Percentiles rank a stretch among this genome's conserved stretches.
These are phyloP conservation scores for Phocides pigmalion DNA, from an alignment of 1,140 invertebrate genomes.

Conservation along the genomic window DNA sequence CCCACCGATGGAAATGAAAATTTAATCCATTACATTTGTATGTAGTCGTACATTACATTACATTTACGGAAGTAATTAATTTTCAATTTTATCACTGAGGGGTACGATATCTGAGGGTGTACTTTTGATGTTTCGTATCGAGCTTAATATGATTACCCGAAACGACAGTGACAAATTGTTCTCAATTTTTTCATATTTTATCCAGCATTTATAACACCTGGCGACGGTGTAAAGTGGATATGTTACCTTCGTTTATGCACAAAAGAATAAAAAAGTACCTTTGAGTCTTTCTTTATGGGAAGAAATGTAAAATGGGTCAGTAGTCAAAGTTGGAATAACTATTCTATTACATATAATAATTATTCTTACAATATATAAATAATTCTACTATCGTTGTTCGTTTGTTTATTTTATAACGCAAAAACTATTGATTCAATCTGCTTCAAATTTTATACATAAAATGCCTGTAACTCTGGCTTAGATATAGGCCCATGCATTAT, in stretches of 20 bases:
- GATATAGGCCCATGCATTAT: too few species aligned
- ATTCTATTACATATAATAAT: too few species aligned
- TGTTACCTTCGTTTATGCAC: neutral
- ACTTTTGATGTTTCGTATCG: neutral
- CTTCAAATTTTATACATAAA: too few species aligned
- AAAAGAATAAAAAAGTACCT: too few species aligned
- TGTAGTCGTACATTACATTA: constrained; percentile 31
- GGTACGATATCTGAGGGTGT: neutral
- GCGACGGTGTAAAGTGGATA: neutral
- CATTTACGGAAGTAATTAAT: constrained; percentile 31
- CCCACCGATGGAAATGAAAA: constrained; percentile 41
- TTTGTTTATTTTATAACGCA: too few species aligned
- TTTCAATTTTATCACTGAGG: constrained; percentile 32
- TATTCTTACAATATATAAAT: too few species aligned
- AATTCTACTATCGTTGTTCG: too few species aligned
- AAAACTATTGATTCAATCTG: too few species aligned
- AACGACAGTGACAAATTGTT: constrained; percentile 5
- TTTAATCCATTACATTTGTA: constrained; percentile 42
- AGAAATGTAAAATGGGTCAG: too few species aligned
- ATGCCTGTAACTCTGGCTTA: too few species aligned
- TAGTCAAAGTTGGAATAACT: too few species aligned
- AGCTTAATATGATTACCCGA: constrained; percentile 2
- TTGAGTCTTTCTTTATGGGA: too few species aligned
- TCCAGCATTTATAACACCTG: neutral
- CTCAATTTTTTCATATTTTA: neutral